Percentiles rank a stretch among this genome's conserved stretches.
Evolutionary conservation across 2,797 vertebrate genomes (phyloP).

Genomic region (Stomatorhinus walkeri): DNA sequence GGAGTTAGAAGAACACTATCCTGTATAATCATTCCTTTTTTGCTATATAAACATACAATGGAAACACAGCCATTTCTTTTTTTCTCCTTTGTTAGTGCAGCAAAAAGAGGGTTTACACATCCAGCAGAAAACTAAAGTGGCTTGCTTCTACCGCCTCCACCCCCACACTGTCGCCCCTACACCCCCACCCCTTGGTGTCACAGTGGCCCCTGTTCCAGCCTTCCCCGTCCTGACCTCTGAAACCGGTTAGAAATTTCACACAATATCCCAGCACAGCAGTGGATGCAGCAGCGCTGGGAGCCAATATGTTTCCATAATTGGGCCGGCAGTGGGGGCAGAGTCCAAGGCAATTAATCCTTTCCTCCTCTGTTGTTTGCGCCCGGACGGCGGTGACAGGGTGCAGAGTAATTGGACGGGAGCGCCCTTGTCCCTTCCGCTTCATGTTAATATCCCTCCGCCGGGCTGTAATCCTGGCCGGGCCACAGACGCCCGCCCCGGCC

Average conservation of each 20-base stretch:
- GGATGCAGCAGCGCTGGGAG: slow-evolving; percentile 82
- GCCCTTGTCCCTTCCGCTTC: slow-evolving; percentile 89
- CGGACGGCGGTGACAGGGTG: slow-evolving; percentile 85
- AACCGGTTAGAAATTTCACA: slow-evolving; percentile 93
- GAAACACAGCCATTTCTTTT: background rate
- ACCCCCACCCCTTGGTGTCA: slow-evolving; percentile 55
- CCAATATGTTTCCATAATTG: slow-evolving; percentile 99
- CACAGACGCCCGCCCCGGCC: slow-evolving; percentile 45
- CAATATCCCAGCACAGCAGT: slow-evolving; percentile 98
- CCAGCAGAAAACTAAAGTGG: slow-evolving; percentile 15
- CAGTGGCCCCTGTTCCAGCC: slow-evolving; percentile 56
- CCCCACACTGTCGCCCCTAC: slow-evolving; percentile 52
- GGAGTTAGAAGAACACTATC: background rate
- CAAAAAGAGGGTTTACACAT: slow-evolving; percentile 5
- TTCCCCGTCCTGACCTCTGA: slow-evolving; percentile 76
- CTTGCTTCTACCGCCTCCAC: slow-evolving; percentile 9
- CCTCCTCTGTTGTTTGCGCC: slow-evolving; percentile 90
- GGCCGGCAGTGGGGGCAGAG: slow-evolving; percentile 91
- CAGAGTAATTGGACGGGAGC: slow-evolving; percentile 95
- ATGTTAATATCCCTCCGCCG: slow-evolving; percentile 92
- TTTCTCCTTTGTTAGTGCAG: slow-evolving; percentile 5
- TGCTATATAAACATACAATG: background rate
- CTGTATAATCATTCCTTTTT: background rate
- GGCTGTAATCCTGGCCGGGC: slow-evolving; percentile 56
- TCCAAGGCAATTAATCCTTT: slow-evolving; percentile 99